Evolutionary conservation across 2,113 vertebrate genomes (phyloP).

Genomic region (Hippocampus guttulatus): DNA sequence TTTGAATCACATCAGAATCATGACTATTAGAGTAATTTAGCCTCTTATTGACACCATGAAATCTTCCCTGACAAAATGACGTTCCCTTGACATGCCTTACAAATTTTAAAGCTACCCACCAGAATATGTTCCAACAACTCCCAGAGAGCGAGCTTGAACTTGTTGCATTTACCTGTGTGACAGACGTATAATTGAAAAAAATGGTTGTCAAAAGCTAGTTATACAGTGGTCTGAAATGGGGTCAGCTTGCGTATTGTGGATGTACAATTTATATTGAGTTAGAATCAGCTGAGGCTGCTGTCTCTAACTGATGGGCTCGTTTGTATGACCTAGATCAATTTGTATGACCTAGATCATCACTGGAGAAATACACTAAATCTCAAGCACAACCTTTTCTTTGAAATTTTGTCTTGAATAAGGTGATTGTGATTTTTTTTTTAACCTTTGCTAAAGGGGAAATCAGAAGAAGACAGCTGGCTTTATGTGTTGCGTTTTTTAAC

Average conservation of each 20-base stretch:
- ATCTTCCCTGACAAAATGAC: background rate
- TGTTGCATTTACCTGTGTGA: slow-evolving; percentile 46
- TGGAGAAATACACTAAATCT: too few species aligned
- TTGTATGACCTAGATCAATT: background rate
- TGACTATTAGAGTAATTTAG: background rate
- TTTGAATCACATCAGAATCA: background rate
- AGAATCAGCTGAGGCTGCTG: background rate
- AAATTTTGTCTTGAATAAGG: too few species aligned
- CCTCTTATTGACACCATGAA: background rate
- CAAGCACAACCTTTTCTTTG: too few species aligned
- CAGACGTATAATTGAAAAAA: slow-evolving; percentile 23
- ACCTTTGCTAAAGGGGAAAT: too few species aligned
- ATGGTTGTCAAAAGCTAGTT: slow-evolving; percentile 27
- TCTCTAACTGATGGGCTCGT: background rate
- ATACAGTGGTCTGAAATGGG: slow-evolving; percentile 19
- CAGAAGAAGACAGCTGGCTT: too few species aligned
- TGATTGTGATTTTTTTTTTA: too few species aligned
- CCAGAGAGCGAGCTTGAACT: slow-evolving; percentile 42
- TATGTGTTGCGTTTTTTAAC: too few species aligned
- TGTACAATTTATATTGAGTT: background rate
- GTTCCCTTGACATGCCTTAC: background rate
- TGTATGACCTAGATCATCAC: too few species aligned
- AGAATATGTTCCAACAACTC: slow-evolving; percentile 58
- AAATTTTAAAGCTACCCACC: slow-evolving; percentile 19
- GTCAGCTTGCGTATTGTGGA: slow-evolving; percentile 8